These are phyloP conservation scores for Eurytoma adleriae DNA, from an alignment of 2,888 invertebrate species.

Conservation along the genomic window DNA sequence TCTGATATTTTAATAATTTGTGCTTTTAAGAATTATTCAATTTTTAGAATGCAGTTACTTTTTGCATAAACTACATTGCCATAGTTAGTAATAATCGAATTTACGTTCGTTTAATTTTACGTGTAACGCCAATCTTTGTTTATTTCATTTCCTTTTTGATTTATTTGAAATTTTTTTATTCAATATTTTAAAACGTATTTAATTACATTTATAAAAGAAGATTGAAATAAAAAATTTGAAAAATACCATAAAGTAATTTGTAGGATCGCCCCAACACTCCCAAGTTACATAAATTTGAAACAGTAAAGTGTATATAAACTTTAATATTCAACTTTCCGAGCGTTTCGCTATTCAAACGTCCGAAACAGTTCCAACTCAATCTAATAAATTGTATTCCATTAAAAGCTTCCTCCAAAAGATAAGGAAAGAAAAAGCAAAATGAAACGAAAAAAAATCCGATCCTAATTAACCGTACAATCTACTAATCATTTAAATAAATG, in stretches of 20 bases:
- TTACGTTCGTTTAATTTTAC: no score
- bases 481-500: slow-evolving; percentile 4
- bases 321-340: not conserved
- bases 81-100: no score
- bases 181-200: no score
- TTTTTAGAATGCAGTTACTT: not conserved
- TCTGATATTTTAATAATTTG: slow-evolving; percentile 34
- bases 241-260: not conserved
- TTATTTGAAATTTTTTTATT: no score
- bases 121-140: no score
- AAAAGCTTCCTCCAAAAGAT: not conserved
- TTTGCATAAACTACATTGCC: no score
- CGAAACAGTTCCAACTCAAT: not conserved
- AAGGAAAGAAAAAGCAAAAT: not conserved
- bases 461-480: slow-evolving; percentile 3
- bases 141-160: not conserved
- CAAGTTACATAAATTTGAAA: no score
- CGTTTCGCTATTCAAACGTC: not conserved
- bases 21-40: not conserved
- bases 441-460: not conserved
- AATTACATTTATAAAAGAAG: no score
- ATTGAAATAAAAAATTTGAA: no score
- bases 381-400: not conserved
- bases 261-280: not conserved
- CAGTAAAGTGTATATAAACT: not conserved